Evolutionary conservation across 2,113 vertebrate species (phyloP).

Genomic region (Silurus meridionalis): DNA sequence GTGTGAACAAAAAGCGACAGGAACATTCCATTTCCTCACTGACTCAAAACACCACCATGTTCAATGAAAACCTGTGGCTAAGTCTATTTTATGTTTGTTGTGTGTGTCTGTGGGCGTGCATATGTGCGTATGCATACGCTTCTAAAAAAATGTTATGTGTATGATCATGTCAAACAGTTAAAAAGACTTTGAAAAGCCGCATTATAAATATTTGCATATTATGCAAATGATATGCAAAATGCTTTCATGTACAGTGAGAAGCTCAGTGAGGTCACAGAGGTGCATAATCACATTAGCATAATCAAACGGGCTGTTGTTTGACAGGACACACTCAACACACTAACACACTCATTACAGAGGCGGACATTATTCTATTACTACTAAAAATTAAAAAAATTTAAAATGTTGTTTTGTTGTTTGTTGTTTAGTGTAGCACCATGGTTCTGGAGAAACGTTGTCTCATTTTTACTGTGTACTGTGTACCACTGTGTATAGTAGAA

Average conservation of each 20-base stretch:
- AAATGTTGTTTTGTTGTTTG: too few relatives aligned
- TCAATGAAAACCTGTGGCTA: conserved; percentile 29
- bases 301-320: neutral
- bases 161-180: neutral
- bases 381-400: too few relatives aligned
- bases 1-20: neutral
- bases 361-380: neutral
- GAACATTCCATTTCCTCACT: conserved; percentile 19
- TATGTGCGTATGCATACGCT: neutral
- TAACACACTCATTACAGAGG: neutral
- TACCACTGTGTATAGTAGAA: too few relatives aligned
- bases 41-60: neutral
- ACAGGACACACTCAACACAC: neutral
- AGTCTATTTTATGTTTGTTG: conserved; percentile 1
- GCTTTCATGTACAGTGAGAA: neutral
- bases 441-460: too few relatives aligned
- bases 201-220: neutral
- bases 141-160: neutral
- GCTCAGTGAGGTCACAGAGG: neutral
- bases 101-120: neutral
- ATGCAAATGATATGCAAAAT: neutral
- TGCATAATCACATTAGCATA: neutral
- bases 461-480: too few relatives aligned
- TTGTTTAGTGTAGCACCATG: too few relatives aligned
- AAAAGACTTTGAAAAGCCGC: neutral